Evolutionary conservation across 2,888 invertebrate genomes (phyloP).

Genomic region (Perithous albicinctus): DNA sequence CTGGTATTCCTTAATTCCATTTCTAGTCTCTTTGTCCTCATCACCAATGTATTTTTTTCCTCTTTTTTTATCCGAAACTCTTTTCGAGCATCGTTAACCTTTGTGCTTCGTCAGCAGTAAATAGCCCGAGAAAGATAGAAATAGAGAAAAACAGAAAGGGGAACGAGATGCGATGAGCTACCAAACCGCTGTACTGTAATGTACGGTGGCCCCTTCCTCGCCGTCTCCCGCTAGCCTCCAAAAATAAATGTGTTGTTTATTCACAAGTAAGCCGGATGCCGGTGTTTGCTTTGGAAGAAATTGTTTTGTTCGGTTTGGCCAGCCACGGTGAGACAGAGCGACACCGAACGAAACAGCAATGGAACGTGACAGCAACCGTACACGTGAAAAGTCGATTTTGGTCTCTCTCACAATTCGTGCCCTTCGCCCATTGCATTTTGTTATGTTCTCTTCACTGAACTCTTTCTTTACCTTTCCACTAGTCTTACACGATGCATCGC

Average conservation of each 20-base stretch:
- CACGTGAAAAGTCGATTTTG: constrained; percentile 54
- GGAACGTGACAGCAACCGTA: constrained; percentile 53
- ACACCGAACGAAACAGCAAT: constrained; percentile 48
- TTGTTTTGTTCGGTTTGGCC: constrained; percentile 85
- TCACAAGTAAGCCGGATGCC: constrained; percentile 85
- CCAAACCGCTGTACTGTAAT: constrained; percentile 50
- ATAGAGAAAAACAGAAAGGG: constrained; percentile 34
- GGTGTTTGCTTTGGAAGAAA: constrained; percentile 85
- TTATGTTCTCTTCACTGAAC: background rate
- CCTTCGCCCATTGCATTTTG: constrained; percentile 7
- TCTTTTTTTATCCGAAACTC: background rate
- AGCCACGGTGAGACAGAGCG: constrained; percentile 38
- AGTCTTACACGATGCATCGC: background rate
- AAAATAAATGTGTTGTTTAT: constrained; percentile 85
- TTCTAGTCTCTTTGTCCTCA: background rate
- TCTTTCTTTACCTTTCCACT: background rate
- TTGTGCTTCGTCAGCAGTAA: constrained; percentile 54
- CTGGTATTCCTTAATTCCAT: background rate
- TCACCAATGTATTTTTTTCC: constrained; percentile 4
- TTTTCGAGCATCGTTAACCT: constrained; percentile 52
- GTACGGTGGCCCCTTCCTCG: constrained; percentile 60
- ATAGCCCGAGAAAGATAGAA: constrained; percentile 55
- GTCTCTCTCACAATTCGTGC: background rate
- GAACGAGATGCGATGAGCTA: constrained; percentile 51
- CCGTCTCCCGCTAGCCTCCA: constrained; percentile 80